These are phyloP conservation scores for Astatotilapia flaviijosephi DNA, from an alignment of 2,113 vertebrate genomes.

Conservation along the genomic window DNA sequence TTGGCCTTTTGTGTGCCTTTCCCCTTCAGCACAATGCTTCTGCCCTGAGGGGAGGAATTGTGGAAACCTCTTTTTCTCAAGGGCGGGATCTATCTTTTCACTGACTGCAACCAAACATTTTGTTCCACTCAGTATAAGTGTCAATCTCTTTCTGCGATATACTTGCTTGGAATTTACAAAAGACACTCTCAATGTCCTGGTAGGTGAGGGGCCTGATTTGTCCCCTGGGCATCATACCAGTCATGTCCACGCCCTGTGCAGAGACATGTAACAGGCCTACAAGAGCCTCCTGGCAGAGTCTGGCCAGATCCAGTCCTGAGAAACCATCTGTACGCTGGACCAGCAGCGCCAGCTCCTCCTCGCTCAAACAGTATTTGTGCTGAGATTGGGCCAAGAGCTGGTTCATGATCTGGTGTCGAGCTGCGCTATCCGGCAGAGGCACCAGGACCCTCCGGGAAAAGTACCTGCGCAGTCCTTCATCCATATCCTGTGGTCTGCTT, in stretches of 20 bases:
- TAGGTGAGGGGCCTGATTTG: slow-evolving; percentile 92
- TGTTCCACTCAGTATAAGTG: slow-evolving; percentile 97
- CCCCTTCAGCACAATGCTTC: slow-evolving; percentile 50
- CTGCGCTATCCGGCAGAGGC: slow-evolving; percentile 87
- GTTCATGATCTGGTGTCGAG: slow-evolving; percentile 91
- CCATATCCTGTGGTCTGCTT: slow-evolving; percentile 95
- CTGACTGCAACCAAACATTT: slow-evolving; percentile 98
- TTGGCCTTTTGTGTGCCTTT: slow-evolving; percentile 45
- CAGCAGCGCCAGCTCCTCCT: slow-evolving; percentile 93
- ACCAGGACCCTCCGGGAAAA: slow-evolving; percentile 93
- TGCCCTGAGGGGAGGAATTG: slow-evolving; percentile 54
- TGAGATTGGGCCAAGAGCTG: slow-evolving; percentile 93
- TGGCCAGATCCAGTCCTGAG: slow-evolving; percentile 91
- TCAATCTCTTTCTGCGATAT: slow-evolving; percentile 98
- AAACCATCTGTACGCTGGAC: slow-evolving; percentile 94
- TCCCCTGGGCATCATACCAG: slow-evolving; percentile 87
- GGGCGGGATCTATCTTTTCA: slow-evolving; percentile 67
- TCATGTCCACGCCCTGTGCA: slow-evolving; percentile 86
- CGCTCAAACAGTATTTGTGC: slow-evolving; percentile 96
- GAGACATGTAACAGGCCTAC: slow-evolving; percentile 86
- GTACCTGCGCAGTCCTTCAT: slow-evolving; percentile 92
- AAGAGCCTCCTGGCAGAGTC: slow-evolving; percentile 92
- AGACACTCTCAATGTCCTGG: slow-evolving; percentile 95
- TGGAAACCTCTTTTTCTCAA: slow-evolving; percentile 56
- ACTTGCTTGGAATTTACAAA: slow-evolving; percentile 97